Evolutionary conservation across 2,797 vertebrate species (phyloP).

Genomic region (Gymnocypris eckloni): DNA sequence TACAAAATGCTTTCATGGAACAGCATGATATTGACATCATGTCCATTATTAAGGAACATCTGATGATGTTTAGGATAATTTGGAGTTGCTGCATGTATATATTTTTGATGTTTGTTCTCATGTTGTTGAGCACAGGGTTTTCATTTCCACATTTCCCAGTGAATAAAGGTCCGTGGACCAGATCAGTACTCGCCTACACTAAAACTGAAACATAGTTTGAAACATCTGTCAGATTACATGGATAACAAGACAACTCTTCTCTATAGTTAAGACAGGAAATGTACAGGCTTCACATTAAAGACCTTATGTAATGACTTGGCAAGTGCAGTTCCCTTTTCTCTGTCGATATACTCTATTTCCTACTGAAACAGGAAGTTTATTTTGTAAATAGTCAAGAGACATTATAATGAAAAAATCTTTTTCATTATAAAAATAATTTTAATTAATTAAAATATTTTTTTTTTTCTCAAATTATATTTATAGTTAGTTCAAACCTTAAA

Average conservation of each 20-base stretch:
- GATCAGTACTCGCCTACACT: not conserved
- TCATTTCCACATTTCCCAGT: not conserved
- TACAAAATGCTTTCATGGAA: not conserved
- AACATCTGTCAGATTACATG: slow-evolving; percentile 27
- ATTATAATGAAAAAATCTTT: too few species aligned
- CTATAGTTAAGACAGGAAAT: slow-evolving; percentile 1
- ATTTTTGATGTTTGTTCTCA: not conserved
- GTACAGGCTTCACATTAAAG: not conserved
- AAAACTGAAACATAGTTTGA: not conserved
- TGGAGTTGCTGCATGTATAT: slow-evolving; percentile 17
- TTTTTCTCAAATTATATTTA: not conserved
- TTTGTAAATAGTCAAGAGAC: not conserved
- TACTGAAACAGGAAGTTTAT: not conserved
- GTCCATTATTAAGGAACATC: not conserved
- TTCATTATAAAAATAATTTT: too few species aligned
- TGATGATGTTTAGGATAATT: not conserved
- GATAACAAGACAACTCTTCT: not conserved
- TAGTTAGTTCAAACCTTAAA: too few species aligned
- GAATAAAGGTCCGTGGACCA: slow-evolving; percentile 6
- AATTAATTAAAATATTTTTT: too few species aligned
- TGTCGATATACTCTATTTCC: not conserved
- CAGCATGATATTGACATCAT: slow-evolving; percentile 15
- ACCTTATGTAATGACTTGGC: not conserved
- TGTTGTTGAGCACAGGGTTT: not conserved
- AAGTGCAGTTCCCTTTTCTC: not conserved